Evolutionary conservation across 2,888 invertebrate genomes (phyloP), one percentile per base, ranked within the genome.

Genomic region (Limnephilus lunatus): DNA sequence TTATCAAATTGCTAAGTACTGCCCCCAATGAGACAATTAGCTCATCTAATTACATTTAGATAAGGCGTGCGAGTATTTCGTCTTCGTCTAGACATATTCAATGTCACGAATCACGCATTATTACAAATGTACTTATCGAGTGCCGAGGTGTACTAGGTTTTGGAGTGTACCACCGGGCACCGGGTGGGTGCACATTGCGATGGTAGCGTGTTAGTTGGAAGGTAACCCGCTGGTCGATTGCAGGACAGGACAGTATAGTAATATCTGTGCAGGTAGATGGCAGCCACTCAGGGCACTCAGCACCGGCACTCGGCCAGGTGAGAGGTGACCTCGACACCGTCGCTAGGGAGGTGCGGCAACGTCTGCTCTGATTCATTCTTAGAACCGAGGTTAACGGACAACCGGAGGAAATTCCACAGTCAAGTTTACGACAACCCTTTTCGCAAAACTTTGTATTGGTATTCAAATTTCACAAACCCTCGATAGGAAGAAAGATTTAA

Each of bases 271-370:
- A 48, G 48, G 86, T 48, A 86, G 86, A 35, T 83, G 68, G 68
- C 68, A 83, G 32, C 19, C 82, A n/a, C 25, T 53, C 53, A 25
- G 82, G 82, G 4, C 32, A 68, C 25, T 53, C 53, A 53, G 82
- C 48, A 48, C 48, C 53, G 19, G 82, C 48, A 48, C 48, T 53
- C 53, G 19, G 82, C 82, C 32, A 30, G 82, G 82, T 48, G 86
- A 86, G 86, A 44, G 86, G 30, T 86, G 86, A 86, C 86, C 86
- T 86, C 86, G 86, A 30, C 86, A 25, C 14, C 15, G 82, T 32
- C 82, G 82, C 82, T 83, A 32, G 32, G 82, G 82, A 83, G 82
- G 82, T 35, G 82, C 82, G 82, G 82, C 82, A 35, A 83, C 82
- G 82, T 83, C 82, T 83, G 19, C 32, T 83, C 82, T 35, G 82